phyloP scores from a whole-genome alignment of 1,140 invertebrate species.

The Diorhabda elongata region DNA sequence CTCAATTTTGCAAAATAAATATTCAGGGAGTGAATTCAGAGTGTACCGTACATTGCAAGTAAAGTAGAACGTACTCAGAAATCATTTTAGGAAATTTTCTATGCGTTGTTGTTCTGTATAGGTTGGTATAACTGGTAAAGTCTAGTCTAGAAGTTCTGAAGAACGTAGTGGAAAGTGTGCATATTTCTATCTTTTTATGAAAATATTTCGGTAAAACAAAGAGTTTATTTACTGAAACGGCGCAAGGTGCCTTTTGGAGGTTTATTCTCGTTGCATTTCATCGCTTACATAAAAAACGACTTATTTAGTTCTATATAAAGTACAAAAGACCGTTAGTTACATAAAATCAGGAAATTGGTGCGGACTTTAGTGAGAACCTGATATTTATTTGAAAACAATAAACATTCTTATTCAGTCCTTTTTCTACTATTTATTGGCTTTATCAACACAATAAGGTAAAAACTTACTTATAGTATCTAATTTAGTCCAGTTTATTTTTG shows the following conservation, averaged over 20 bases:
- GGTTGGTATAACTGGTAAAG: too few relatives aligned
- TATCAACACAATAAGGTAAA: not conserved
- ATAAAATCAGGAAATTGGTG: slow-evolving; percentile 21
- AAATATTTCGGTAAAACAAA: slow-evolving; percentile 18
- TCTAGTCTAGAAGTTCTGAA: not conserved
- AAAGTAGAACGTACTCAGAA: too few relatives aligned
- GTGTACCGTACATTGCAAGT: too few relatives aligned
- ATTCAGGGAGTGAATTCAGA: too few relatives aligned
- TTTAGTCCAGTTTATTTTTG: slow-evolving; percentile 2
- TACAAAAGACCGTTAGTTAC: slow-evolving; percentile 22
- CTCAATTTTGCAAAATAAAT: too few relatives aligned
- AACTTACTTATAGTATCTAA: not conserved
- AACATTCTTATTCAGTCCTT: not conserved
- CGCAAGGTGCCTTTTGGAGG: not conserved
- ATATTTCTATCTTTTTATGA: slow-evolving; percentile 17
- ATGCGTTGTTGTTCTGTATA: too few relatives aligned
- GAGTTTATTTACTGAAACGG: not conserved
- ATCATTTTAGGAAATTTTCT: too few relatives aligned
- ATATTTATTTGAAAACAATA: slow-evolving; percentile 20
- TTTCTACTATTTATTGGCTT: not conserved
- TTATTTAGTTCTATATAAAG: slow-evolving; percentile 10
- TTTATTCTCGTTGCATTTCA: not conserved
- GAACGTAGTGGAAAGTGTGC: slow-evolving; percentile 15
- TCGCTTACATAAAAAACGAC: slow-evolving; percentile 5
- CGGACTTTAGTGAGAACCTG: slow-evolving; percentile 4